Conservation (phyloP, 2,797 vertebrate genomes). For the Oryzias dopingdopingensis region DNA sequence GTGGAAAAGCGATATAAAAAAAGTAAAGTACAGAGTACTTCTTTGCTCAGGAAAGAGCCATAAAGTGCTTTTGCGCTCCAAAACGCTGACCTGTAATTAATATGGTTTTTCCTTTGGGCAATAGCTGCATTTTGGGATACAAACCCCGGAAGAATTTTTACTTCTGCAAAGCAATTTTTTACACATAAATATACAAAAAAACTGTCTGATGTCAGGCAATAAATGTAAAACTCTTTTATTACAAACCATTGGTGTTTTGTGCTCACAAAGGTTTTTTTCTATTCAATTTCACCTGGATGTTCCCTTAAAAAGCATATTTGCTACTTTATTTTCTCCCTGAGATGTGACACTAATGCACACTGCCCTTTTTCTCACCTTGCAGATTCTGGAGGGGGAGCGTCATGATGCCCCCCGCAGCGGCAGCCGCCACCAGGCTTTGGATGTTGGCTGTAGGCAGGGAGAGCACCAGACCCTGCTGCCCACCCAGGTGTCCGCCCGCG, state of each 20-base stretch:
- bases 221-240: conserved; percentile 17
- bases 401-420: conserved; percentile 98
- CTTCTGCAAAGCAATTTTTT: conserved; percentile 55
- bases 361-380: conserved; percentile 85
- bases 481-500: conserved; percentile 92
- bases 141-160: conserved; percentile 64
- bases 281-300: not conserved
- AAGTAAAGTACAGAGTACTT: conserved; percentile 66
- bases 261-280: conserved; percentile 1
- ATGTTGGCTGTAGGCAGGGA: conserved; percentile 96
- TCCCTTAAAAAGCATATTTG: not conserved
- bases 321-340: not conserved
- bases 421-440: conserved; percentile 97
- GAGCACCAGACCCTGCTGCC: conserved; percentile 97
- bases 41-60: conserved; percentile 68
- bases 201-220: conserved; percentile 15
- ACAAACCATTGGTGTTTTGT: conserved; percentile 3
- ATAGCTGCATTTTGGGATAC: conserved; percentile 64
- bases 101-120: conserved; percentile 66
- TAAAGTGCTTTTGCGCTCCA: conserved; percentile 79
- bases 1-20: conserved; percentile 68
- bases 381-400: conserved; percentile 98
- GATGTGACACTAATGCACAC: not conserved
- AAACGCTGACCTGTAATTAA: conserved; percentile 84
- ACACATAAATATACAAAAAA: conserved; percentile 21